Evolutionary conservation across 2,797 vertebrate genomes (phyloP), one percentile per base, ranked within the genome.

Genomic region (Hypotaenidia okinawae): DNA sequence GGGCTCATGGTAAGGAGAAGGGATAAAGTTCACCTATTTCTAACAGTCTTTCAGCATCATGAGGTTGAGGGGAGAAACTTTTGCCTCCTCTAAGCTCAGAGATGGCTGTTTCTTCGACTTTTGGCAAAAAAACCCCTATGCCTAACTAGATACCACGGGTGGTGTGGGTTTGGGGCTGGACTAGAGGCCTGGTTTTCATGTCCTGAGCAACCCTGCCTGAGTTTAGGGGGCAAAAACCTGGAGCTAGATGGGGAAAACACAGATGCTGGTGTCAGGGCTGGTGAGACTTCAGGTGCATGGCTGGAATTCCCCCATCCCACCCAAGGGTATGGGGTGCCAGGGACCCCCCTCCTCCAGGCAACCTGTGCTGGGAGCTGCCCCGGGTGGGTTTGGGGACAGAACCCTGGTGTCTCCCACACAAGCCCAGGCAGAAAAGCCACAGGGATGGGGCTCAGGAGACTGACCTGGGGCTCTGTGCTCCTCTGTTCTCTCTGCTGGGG

Each of bases 61-160:
- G 16, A 80, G 47, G 25, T 73, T 54, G 28, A 69, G 21, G 25
- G 27, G 47, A 3, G 12, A 14, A 59, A 3, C 5, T 12, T 37
- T 9, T 11, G 2, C 23, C 6, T 33, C 19, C 6, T 35, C 59
- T 15, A 22, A 10, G 3, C 21, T 61, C 9, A 1, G 54, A 49
- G 1, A 24, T 21, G 32, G 16, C 28, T 32, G 30, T 8, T 67
- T 10, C 9, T 63, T 58, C 54, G 14, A n/a, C 3, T 81, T 78
- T 32, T 19, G 10, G 5, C 3, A 64, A 37, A 61, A 16, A 43
- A 43, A 43, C 19, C 51, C 27, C 51, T 6, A 6, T 23, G 3
- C 28, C n/a, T 21, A 5, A 32, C 13, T 58, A 37, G 27, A 8
- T 32, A 45, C 15, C 0, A 23, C 0, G 0, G 15, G 2, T 7